A percentile compares a stretch with the other conserved stretches of the same genome.
Conservation (phyloP, 1,140 invertebrate genomes). For the Zeugodacus cucurbitae region DNA sequence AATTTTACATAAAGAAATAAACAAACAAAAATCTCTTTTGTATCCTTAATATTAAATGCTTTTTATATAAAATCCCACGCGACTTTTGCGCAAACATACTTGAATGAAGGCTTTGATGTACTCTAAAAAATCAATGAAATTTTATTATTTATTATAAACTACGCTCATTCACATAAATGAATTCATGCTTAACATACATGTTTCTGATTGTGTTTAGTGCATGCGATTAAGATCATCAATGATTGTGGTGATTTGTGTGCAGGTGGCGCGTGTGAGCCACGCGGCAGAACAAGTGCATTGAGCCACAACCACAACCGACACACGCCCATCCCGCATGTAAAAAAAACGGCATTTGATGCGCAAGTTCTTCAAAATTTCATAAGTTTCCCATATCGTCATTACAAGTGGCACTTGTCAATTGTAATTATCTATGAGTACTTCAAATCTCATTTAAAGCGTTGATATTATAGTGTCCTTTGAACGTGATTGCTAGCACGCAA, state of each 20-base stretch:
- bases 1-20: not conserved
- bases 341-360: not conserved
- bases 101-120: not conserved
- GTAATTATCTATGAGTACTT: conserved; percentile 22
- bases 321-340: not conserved
- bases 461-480: not conserved
- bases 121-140: not conserved
- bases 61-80: not conserved
- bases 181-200: not conserved
- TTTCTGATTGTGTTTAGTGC: not conserved
- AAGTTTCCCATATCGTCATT: conserved; percentile 10
- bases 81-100: not conserved
- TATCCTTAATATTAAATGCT: too few relatives aligned
- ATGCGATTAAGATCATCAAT: not conserved
- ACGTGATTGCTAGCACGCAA: not conserved
- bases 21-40: not conserved
- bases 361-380: not conserved
- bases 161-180: too few relatives aligned
- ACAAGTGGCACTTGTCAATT: conserved; percentile 28
- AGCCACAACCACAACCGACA: conserved; percentile 25
- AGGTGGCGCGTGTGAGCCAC: conserved; percentile 54
- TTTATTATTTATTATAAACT: not conserved
- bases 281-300: conserved; percentile 50
- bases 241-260: not conserved
- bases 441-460: not conserved